phyloP scores from a whole-genome alignment of 1,140 invertebrate genomes.

The Battus philenor region DNA sequence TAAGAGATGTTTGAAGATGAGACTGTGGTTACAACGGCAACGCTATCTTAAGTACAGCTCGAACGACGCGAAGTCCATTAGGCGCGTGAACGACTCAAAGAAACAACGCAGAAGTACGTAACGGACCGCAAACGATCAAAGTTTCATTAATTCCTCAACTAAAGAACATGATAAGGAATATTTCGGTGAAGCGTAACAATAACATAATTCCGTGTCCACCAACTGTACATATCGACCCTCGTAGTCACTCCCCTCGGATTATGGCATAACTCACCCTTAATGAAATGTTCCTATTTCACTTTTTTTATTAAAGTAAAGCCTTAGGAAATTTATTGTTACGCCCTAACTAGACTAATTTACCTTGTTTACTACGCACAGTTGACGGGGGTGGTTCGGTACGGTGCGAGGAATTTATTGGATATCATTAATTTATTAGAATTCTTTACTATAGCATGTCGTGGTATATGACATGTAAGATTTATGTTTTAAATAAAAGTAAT shows the following conservation, averaged over 20 bases:
- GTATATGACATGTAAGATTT: too few relatives aligned
- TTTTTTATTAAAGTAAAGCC: conserved; percentile 24
- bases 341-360: conserved; percentile 18
- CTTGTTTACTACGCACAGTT: conserved; percentile 2
- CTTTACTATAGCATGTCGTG: too few relatives aligned
- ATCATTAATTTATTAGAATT: background rate
- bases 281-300: conserved; percentile 17
- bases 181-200: background rate
- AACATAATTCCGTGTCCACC: conserved; percentile 6
- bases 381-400: background rate
- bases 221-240: conserved; percentile 1
- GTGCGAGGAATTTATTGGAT: background rate
- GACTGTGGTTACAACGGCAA: too few relatives aligned
- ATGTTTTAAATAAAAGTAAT: too few relatives aligned
- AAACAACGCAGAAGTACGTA: background rate
- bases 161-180: background rate
- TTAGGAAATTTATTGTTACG: conserved; percentile 22
- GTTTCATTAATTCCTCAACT: background rate
- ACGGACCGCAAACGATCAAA: background rate
- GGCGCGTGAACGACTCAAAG: too few relatives aligned
- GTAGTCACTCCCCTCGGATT: conserved; percentile 13
- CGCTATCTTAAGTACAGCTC: too few relatives aligned
- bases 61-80: too few relatives aligned
- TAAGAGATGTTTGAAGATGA: too few relatives aligned
- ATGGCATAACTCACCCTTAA: conserved; percentile 21